A percentile compares a stretch with the other conserved stretches of the same genome.
Conservation (phyloP, 2,113 vertebrate species). For the Pteronura brasiliensis region DNA sequence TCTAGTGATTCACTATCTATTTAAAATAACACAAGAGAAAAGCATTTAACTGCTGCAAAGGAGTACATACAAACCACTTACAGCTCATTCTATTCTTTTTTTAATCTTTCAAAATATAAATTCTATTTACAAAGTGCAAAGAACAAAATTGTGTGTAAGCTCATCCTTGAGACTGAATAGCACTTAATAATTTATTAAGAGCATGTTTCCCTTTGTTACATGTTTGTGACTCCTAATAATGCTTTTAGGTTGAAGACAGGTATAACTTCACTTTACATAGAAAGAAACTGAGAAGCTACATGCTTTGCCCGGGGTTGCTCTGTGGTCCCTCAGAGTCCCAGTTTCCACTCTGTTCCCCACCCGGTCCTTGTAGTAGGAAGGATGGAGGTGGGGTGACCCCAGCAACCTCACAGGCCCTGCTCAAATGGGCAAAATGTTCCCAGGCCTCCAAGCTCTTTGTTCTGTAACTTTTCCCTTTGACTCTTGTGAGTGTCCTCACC, state of each 20-base stretch:
- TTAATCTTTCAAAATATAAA: constrained; percentile 31
- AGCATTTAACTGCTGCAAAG: neutral
- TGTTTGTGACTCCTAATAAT: neutral
- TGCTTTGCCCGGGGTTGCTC: neutral
- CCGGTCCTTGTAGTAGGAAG: neutral
- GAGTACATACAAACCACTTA: neutral
- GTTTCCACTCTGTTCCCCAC: neutral
- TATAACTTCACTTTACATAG: neutral
- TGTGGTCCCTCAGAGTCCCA: neutral
- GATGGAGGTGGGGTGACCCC: too few relatives aligned
- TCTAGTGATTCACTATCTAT: neutral
- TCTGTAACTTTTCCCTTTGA: neutral
- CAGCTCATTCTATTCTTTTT: neutral
- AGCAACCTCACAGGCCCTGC: fast-evolving
- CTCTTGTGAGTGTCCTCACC: neutral
- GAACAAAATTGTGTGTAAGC: neutral
- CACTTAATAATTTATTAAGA: neutral
- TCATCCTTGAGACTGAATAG: neutral
- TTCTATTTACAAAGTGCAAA: constrained; percentile 13
- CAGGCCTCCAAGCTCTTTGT: neutral
- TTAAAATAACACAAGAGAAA: neutral
- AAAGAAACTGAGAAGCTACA: neutral
- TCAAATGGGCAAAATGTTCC: neutral
- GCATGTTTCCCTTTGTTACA: neutral
- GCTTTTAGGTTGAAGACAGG: neutral